These are phyloP conservation scores for Tipula vernalis DNA, from an alignment of 2,888 invertebrate genomes.

Conservation along the genomic window DNA sequence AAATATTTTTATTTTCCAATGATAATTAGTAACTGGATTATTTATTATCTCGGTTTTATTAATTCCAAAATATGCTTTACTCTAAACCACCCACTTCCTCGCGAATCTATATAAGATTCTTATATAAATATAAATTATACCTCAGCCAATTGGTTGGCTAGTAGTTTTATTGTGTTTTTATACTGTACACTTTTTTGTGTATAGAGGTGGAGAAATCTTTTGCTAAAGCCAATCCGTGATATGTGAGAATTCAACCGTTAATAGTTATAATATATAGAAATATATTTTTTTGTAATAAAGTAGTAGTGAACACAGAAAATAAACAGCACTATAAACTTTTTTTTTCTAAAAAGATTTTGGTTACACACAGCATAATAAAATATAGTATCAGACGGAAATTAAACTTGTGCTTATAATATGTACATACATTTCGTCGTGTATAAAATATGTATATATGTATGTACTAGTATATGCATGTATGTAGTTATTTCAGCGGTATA, in stretches of 20 bases:
- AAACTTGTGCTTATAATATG: neutral
- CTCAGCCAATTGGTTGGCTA: neutral
- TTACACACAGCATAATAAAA: neutral
- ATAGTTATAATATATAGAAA: neutral
- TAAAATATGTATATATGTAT: neutral
- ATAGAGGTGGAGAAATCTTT: constrained; percentile 5
- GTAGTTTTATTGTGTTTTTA: neutral
- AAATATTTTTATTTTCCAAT: neutral
- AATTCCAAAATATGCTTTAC: neutral
- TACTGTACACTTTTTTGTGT: neutral
- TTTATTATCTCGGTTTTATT: neutral
- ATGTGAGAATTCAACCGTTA: constrained; percentile 4
- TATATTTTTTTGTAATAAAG: neutral
- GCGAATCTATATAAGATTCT: neutral
- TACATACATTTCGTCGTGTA: neutral
- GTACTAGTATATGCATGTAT: neutral
- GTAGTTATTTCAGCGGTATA: neutral
- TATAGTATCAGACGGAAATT: neutral
- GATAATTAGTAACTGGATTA: neutral
- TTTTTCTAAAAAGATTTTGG: neutral
- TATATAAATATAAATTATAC: neutral
- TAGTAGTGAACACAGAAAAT: neutral
- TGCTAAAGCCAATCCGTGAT: neutral
- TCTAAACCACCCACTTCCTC: neutral
- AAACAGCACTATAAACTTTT: neutral